A percentile compares a stretch with the other conserved stretches of the same genome.
phyloP scores from a whole-genome alignment of 2,113 vertebrate species.

The Amblyornis subalaris region DNA sequence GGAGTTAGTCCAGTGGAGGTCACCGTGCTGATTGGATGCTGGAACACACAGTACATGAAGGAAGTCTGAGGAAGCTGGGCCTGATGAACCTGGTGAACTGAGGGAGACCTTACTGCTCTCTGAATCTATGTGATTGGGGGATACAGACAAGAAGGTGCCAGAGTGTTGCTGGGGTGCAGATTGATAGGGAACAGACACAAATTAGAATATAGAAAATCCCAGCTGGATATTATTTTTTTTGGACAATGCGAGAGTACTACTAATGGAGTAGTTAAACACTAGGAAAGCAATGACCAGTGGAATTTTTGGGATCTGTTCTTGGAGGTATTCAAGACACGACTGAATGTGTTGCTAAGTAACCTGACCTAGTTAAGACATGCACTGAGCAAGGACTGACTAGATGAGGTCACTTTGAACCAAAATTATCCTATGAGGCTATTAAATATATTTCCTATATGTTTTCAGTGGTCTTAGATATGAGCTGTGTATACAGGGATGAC shows the following conservation, averaged over 20 bases:
- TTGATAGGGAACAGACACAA: neutral
- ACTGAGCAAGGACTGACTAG: neutral
- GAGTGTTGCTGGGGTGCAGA: neutral
- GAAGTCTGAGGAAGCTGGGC: neutral
- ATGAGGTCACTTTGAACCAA: neutral
- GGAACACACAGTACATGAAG: accelerated
- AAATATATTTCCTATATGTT: neutral
- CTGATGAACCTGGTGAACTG: neutral
- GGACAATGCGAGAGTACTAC: neutral
- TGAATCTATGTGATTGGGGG: accelerated
- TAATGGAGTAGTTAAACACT: neutral
- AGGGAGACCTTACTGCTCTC: neutral
- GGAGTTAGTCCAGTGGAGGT: neutral
- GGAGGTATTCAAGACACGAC: neutral
- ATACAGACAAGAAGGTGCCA: neutral
- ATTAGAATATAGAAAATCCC: neutral
- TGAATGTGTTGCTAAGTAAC: neutral
- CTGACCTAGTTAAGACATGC: neutral
- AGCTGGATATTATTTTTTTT: neutral
- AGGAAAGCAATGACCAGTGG: neutral
- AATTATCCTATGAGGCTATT: neutral
- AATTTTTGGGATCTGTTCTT: neutral
- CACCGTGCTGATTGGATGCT: neutral
- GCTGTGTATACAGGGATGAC: neutral
- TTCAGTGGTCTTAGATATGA: neutral